A percentile compares a stretch with the other conserved stretches of the same genome.
These are phyloP conservation scores for Scaptomyza montana DNA, from an alignment of 1,140 invertebrate species.

Conservation along the genomic window DNA sequence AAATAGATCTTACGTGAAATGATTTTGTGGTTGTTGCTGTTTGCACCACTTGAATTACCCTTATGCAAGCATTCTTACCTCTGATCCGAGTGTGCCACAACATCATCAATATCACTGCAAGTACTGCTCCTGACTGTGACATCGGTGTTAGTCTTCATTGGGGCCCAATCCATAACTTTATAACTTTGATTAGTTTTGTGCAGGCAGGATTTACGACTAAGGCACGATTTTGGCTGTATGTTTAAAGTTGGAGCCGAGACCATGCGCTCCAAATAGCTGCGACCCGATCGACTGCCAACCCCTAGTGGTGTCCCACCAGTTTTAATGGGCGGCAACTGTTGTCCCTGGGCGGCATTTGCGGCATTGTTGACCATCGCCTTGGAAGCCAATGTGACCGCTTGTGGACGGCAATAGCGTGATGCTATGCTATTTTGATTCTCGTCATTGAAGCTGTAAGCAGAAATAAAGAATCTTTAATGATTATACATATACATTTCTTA, in stretches of 20 bases:
- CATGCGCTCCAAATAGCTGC: conserved; percentile 76
- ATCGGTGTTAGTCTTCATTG: conserved; percentile 32
- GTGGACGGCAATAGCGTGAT: conserved; percentile 78
- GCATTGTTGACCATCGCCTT: conserved; percentile 83
- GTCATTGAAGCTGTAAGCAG: conserved; percentile 76
- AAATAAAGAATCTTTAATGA: conserved; percentile 4
- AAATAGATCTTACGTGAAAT: conserved; percentile 50
- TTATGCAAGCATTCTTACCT: conserved; percentile 66
- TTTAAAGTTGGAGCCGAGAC: conserved; percentile 68
- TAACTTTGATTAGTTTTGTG: conserved; percentile 52
- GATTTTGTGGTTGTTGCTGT: background rate
- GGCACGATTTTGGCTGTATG: conserved; percentile 74
- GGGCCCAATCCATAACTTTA: conserved; percentile 28
- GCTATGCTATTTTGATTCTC: conserved; percentile 65
- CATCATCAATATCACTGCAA: conserved; percentile 16
- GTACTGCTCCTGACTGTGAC: conserved; percentile 29
- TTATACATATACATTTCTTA: conserved; percentile 11
- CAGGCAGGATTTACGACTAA: conserved; percentile 79
- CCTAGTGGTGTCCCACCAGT: conserved; percentile 58
- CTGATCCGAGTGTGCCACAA: conserved; percentile 53
- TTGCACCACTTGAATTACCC: conserved; percentile 32
- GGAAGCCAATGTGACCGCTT: conserved; percentile 79
- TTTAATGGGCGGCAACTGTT: conserved; percentile 54
- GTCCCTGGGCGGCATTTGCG: conserved; percentile 53
- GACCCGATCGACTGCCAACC: conserved; percentile 67